phyloP scores from a whole-genome alignment of 2,113 vertebrate genomes.

The Toxotes jaculatrix region DNA sequence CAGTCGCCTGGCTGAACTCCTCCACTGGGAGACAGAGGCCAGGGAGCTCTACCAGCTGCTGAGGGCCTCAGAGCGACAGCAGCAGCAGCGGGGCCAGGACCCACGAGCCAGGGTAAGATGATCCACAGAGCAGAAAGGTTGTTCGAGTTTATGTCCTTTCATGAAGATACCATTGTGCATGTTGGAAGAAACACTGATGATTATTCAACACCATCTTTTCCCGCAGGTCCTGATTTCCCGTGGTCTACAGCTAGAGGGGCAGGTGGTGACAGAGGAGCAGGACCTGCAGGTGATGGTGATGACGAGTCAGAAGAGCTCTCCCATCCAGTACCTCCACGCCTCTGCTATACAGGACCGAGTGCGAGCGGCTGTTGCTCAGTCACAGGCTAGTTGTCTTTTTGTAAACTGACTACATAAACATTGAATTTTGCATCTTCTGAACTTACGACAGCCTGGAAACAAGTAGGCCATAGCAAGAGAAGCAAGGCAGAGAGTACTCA shows the following conservation, averaged over 20 bases:
- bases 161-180: neutral
- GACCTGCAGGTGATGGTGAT: slow-evolving; percentile 84
- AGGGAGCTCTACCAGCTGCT: slow-evolving; percentile 78
- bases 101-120: slow-evolving; percentile 74
- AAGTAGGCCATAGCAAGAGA: neutral
- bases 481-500: neutral
- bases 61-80: slow-evolving; percentile 61
- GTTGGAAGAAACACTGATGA: neutral
- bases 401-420: neutral
- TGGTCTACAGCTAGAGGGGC: slow-evolving; percentile 87
- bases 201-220: slow-evolving; percentile 46
- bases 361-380: slow-evolving; percentile 84
- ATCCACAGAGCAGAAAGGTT: no score
- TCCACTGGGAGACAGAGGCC: slow-evolving; percentile 84
- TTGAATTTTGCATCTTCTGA: neutral
- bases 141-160: neutral
- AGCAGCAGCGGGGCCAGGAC: slow-evolving; percentile 70
- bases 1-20: slow-evolving; percentile 82
- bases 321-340: slow-evolving; percentile 82
- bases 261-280: slow-evolving; percentile 88
- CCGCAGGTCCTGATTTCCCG: slow-evolving; percentile 87
- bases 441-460: neutral
- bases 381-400: slow-evolving; percentile 82
- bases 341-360: slow-evolving; percentile 85
- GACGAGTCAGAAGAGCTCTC: slow-evolving; percentile 81